Conservation (phyloP, 2,888 invertebrate species). For the Cantharis lateralis region DNA sequence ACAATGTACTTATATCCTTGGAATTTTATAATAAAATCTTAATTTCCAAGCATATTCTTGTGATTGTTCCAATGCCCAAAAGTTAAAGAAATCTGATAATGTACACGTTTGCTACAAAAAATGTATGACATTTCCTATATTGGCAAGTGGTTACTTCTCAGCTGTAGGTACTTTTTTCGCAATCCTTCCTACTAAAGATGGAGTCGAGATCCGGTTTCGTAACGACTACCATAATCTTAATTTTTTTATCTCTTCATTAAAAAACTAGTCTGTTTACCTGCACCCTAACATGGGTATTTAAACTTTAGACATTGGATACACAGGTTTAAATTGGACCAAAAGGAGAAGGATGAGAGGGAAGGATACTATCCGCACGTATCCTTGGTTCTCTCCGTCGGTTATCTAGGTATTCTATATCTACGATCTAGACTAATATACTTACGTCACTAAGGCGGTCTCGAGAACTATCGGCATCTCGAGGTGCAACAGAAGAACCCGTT, state of each 20-base stretch:
- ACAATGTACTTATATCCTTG: no score
- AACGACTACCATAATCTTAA: background rate
- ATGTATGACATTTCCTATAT: background rate
- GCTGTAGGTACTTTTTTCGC: background rate
- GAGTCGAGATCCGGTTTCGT: background rate
- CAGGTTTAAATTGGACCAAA: background rate
- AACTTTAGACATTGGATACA: background rate
- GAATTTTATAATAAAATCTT: no score
- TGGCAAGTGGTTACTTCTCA: background rate
- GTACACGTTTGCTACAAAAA: no score
- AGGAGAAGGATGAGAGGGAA: no score
- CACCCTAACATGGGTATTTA: background rate
- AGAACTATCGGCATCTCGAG: conserved; percentile 80
- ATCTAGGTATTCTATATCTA: background rate
- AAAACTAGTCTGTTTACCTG: background rate
- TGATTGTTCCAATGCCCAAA: background rate
- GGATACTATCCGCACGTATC: no score
- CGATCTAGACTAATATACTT: conserved; percentile 58
- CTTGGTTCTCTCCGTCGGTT: background rate
- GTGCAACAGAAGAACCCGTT: conserved; percentile 75
- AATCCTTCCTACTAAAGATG: background rate
- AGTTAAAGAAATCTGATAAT: no score
- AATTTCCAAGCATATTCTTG: background rate
- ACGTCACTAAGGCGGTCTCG: conserved; percentile 86
- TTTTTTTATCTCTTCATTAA: background rate